These are phyloP conservation scores for Disparrhopalites patrizii DNA, from an alignment of 2,888 invertebrate genomes.

Conservation along the genomic window DNA sequence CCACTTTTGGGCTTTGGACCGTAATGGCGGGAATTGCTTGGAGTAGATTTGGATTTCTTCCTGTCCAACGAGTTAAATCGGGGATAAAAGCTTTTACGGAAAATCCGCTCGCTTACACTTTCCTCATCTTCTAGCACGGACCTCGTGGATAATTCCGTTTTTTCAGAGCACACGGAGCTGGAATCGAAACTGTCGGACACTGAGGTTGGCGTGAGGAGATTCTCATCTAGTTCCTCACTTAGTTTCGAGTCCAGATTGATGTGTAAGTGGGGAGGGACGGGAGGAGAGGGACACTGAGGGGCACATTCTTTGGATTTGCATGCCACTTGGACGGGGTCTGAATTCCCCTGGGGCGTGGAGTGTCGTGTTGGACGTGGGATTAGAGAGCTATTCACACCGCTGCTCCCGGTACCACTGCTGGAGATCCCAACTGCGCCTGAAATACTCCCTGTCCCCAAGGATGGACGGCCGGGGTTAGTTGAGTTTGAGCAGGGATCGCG, in stretches of 20 bases:
- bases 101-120: slow-evolving; percentile 78
- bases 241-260: slow-evolving; percentile 16
- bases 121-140: slow-evolving; percentile 57
- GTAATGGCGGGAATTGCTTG: slow-evolving; percentile 13
- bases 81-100: slow-evolving; percentile 82
- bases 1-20: slow-evolving; percentile 2
- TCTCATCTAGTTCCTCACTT: background rate
- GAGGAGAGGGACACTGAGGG: background rate
- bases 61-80: slow-evolving; percentile 81
- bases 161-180: slow-evolving; percentile 65
- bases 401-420: no score
- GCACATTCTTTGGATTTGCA: background rate
- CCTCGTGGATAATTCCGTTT: slow-evolving; percentile 55
- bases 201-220: slow-evolving; percentile 25
- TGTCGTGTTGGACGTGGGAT: slow-evolving; percentile 22
- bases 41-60: slow-evolving; percentile 51
- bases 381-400: no score
- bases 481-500: no score
- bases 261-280: slow-evolving; percentile 8
- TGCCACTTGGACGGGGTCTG: no score
- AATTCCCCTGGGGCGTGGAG: background rate
- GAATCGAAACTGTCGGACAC: slow-evolving; percentile 58
- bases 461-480: no score
- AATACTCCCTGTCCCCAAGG: no score
- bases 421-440: no score